Evolutionary conservation across 2,888 invertebrate species (phyloP), one percentile per base, ranked within the genome.

Genomic region (Cosmia trapezina): DNA sequence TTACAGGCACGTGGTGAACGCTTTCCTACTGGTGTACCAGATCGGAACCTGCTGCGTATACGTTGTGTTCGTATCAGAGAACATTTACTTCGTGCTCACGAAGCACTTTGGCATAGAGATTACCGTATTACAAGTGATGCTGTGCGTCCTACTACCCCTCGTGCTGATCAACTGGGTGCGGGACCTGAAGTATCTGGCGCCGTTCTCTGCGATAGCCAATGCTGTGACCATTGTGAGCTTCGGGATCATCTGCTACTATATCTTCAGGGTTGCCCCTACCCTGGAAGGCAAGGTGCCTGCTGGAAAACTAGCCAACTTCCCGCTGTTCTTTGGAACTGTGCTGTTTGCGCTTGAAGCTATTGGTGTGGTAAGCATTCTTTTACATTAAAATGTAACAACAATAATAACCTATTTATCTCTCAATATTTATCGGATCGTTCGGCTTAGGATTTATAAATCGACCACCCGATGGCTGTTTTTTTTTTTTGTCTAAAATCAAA

Each of bases 1-100:
- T 73, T 92, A 91, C 95, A 98, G 98, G 72, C 97, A 97, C 82
- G 93, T 98, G 11, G 97, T 98, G 41, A 98, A 98, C 90, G 94
- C 96, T 0, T 98, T 98, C 89, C 96, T 98, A 5, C 91, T 99
- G 81, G 96, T 99, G 69, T 99, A 99, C 87, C 99, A 99, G 94
- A 96, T 99, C 87, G 99, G 99, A 62, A 98, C 99, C 64, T 99
- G 99, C 92, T 99, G 99, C 92, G 99, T 99, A 2, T 99, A 99
- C 93, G 98, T 99, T 37, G 98, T 99, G 0, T 99, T 99, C 92
- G 98, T 99, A 64, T 97, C 99, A 0, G 97, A 97, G 76, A 99
- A 98, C 93, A 96, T 99, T n/a, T 96, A 98, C 89, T 96, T 94
- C 84, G 98, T 98, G 17, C 93, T 97, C 19, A 96, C 96, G 56